Evolutionary conservation across 2,113 vertebrate genomes (phyloP).

Genomic region (Hemiscyllium ocellatum): DNA sequence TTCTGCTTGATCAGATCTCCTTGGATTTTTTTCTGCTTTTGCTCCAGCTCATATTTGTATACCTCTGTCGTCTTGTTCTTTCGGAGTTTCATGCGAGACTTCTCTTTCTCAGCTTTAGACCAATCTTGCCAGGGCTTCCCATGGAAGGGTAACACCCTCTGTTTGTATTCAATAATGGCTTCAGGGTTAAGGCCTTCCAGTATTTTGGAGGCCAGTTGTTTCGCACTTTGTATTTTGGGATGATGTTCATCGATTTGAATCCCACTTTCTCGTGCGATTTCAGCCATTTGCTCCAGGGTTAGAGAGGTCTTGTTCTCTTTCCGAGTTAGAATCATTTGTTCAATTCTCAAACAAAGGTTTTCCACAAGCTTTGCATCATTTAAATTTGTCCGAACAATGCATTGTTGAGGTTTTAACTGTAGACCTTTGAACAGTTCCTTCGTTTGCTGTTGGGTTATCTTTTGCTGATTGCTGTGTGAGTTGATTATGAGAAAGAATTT

Average conservation of each 20-base stretch:
- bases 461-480: not conserved
- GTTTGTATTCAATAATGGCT: slow-evolving; percentile 44
- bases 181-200: not conserved
- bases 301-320: not conserved
- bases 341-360: not conserved
- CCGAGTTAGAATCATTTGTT: not conserved
- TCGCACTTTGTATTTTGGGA: not conserved
- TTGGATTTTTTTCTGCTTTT: slow-evolving; percentile 48
- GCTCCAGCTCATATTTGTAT: slow-evolving; percentile 39
- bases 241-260: not conserved
- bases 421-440: slow-evolving; percentile 5
- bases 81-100: slow-evolving; percentile 44
- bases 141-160: slow-evolving; percentile 54
- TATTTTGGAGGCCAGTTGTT: not conserved
- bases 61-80: not conserved
- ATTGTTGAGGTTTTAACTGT: not conserved
- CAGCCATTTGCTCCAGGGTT: slow-evolving; percentile 1
- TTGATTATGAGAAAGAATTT: slow-evolving; percentile 29
- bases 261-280: not conserved
- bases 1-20: slow-evolving; percentile 45
- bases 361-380: slow-evolving; percentile 22
- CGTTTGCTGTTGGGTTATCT: not conserved
- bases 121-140: slow-evolving; percentile 50
- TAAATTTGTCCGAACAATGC: not conserved
- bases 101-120: slow-evolving; percentile 50